phyloP scores from a whole-genome alignment of 2,797 vertebrate species.

The Melanotaenia pygmaea region DNA sequence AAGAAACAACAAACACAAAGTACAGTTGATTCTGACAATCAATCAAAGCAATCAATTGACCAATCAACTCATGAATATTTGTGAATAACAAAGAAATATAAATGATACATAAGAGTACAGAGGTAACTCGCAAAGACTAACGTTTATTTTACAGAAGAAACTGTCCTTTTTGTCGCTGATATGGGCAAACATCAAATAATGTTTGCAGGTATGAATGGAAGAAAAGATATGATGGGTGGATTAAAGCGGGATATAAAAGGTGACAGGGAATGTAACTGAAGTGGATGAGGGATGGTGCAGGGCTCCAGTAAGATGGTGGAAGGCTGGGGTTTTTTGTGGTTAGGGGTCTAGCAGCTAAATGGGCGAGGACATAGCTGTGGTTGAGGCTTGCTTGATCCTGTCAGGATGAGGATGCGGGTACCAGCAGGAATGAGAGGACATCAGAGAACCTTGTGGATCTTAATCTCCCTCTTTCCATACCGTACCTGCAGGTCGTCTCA shows the following conservation, averaged over 20 bases:
- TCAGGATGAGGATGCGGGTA: constrained; percentile 73
- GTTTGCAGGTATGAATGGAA: constrained; percentile 21
- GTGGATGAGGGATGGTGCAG: constrained; percentile 10
- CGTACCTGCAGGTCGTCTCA: constrained; percentile 65
- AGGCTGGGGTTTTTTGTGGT: constrained; percentile 26
- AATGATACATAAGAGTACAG: background rate
- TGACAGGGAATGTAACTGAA: constrained; percentile 25
- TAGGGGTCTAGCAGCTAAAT: constrained; percentile 55
- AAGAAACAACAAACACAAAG: background rate
- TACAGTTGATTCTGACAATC: background rate
- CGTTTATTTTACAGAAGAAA: constrained; percentile 12
- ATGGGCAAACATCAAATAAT: constrained; percentile 13
- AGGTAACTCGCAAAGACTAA: constrained; percentile 1
- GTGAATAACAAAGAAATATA: background rate
- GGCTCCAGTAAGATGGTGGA: constrained; percentile 14
- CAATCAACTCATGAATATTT: background rate
- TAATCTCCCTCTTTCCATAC: constrained; percentile 71
- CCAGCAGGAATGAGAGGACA: constrained; percentile 69
- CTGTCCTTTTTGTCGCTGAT: constrained; percentile 10
- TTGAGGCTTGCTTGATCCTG: constrained; percentile 78
- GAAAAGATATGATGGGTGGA: constrained; percentile 19
- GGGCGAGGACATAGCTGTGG: constrained; percentile 72
- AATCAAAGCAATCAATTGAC: background rate
- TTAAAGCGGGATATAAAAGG: constrained; percentile 32
- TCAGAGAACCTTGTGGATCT: constrained; percentile 70